phyloP scores from a whole-genome alignment of 2,797 vertebrate genomes.

The Erithacus rubecula region DNA sequence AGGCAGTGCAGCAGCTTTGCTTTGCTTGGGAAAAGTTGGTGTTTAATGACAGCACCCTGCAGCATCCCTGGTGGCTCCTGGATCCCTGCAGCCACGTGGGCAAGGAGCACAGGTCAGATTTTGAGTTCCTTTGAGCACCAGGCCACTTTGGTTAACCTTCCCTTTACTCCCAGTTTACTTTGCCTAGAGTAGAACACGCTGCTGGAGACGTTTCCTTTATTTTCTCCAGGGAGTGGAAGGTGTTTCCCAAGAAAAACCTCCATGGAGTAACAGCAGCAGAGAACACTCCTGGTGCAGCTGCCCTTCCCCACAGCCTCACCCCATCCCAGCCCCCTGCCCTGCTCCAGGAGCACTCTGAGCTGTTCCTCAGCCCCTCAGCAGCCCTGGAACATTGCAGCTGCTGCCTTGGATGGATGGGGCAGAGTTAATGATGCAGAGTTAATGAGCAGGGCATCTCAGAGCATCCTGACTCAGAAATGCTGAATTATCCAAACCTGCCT shows the following conservation, averaged over 20 bases:
- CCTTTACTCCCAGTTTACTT: background rate
- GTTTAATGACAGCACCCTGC: background rate
- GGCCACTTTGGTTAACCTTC: slow-evolving; percentile 3
- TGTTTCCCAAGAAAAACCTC: background rate
- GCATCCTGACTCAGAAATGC: background rate
- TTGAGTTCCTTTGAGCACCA: background rate
- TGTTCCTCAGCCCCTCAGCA: background rate
- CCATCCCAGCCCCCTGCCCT: background rate
- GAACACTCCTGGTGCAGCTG: too few relatives aligned
- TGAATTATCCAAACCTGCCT: background rate
- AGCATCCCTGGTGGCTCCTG: fast-evolving
- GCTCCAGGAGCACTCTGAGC: background rate
- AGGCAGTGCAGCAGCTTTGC: background rate
- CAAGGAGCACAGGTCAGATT: background rate
- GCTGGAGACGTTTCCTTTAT: background rate
- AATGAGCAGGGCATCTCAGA: too few relatives aligned
- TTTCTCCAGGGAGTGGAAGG: background rate
- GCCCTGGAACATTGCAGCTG: background rate
- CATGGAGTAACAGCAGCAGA: background rate
- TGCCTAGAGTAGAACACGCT: background rate
- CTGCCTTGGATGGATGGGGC: background rate
- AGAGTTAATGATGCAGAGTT: background rate
- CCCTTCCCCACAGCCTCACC: background rate
- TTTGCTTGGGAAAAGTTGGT: background rate
- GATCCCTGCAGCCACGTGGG: background rate